Evolutionary conservation across 1,140 invertebrate genomes (phyloP).

Genomic region (Drusus annulatus): DNA sequence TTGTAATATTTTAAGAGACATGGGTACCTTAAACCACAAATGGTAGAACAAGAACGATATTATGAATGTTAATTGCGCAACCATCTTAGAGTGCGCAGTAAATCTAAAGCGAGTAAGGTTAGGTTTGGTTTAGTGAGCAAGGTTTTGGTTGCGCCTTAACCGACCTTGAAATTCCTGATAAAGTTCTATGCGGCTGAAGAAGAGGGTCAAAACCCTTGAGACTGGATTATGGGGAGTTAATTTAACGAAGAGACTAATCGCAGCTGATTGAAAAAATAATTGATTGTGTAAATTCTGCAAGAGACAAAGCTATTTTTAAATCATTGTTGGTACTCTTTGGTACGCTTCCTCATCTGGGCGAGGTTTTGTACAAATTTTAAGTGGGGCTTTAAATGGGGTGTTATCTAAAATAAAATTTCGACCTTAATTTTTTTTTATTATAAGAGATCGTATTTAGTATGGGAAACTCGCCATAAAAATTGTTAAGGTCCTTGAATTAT

Average conservation of each 20-base stretch:
- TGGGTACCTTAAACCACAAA: background rate
- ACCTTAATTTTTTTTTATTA: too few relatives aligned
- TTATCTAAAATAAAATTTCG: too few relatives aligned
- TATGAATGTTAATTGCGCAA: conserved; percentile 17
- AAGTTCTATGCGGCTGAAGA: conserved; percentile 10
- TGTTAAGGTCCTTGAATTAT: too few relatives aligned
- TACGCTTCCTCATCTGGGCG: too few relatives aligned
- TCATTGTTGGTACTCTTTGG: too few relatives aligned
- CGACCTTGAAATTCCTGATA: background rate
- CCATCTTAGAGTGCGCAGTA: background rate
- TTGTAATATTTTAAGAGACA: background rate
- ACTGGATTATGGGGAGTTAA: conserved; percentile 14
- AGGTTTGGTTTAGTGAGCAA: background rate
- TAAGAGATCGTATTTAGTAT: too few relatives aligned
- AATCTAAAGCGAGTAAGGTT: background rate
- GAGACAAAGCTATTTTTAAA: too few relatives aligned
- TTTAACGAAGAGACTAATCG: background rate
- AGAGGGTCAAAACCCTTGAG: conserved; percentile 15
- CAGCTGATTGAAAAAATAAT: conserved; percentile 24
- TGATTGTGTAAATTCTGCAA: background rate
- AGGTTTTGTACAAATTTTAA: too few relatives aligned
- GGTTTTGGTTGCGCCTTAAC: background rate
- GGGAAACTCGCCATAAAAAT: too few relatives aligned
- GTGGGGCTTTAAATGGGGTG: too few relatives aligned
- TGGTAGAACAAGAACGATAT: conserved; percentile 13